Evolutionary conservation across 2,113 vertebrate species (phyloP), one percentile per base, ranked within the genome.

Genomic region (Gulo gulo): DNA sequence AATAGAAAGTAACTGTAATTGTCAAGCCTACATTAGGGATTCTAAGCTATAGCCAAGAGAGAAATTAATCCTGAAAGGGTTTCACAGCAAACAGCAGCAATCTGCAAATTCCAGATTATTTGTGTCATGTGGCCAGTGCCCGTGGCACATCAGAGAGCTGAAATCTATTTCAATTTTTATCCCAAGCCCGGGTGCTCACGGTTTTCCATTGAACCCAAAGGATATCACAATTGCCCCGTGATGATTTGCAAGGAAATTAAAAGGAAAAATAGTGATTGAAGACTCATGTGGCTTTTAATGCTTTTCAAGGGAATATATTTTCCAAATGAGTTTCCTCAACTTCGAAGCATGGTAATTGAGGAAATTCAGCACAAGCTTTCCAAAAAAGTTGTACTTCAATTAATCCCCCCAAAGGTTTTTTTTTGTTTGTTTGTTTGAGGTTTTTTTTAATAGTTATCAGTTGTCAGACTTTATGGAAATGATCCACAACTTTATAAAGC

Each of bases 51-150:
- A 93, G 23, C 91, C 65, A 10, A 45, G 61, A 76, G 94, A 97
- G 93, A 97, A 98, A 88, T 36, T 94, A 95, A 97, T 97, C 93
- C 97, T 98, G 74, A 96, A 97, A 97, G 80, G 13, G 5, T 96
- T 97, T 69, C 93, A 24, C 82, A 93, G 3, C 94, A 91, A 95
- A 97, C 29, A 97, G 84, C 69, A 79, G 79, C 95, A 90, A 65
- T 95, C 92, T 98, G 47, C 83, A 82, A 95, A 90, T 1, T n/a
- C 13, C 57, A 95, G 85, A 86, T 97, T 85, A 88, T 97, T 95
- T 94, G 55, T 86, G 61, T 93, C 78, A 52, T 39, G 47, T 97
- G 57, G 6, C 47, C 34, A 0, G 0, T 1, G 1, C 84, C 95
- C 31, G 6, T 0, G 88, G 55, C 63, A 88, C 76, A 73, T 92